Evolutionary conservation across 2,113 vertebrate genomes (phyloP).

Genomic region (Lagenorhynchus albirostris): DNA sequence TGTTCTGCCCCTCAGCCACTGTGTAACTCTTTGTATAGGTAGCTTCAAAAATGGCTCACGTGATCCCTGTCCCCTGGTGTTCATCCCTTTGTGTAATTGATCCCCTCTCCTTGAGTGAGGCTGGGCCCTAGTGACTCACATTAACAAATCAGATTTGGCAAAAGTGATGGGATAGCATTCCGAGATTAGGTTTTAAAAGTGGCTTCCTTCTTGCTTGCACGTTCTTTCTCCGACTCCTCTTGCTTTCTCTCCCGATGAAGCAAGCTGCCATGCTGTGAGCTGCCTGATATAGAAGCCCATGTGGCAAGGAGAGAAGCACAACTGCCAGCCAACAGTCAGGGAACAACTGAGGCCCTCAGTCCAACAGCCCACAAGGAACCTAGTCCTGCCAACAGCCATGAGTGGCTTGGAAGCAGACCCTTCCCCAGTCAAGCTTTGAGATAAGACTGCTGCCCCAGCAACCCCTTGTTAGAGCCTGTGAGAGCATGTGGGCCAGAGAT

Average conservation of each 20-base stretch:
- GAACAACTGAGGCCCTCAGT: not conserved
- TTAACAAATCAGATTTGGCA: not conserved
- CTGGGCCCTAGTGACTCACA: not conserved
- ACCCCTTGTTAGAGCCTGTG: not conserved
- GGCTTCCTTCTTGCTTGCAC: not conserved
- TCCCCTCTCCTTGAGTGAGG: not conserved
- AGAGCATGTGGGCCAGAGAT: not conserved
- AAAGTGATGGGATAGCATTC: not conserved
- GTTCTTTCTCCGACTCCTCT: not conserved
- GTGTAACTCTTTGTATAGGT: not conserved
- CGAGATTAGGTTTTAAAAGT: not conserved
- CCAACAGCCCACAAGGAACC: not conserved
- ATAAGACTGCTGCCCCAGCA: not conserved
- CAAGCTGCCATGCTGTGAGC: too few species aligned
- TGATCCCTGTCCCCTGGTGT: not conserved
- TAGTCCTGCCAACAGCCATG: not conserved
- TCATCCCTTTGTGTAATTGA: too few species aligned
- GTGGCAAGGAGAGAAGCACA: not conserved
- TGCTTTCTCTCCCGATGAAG: not conserved
- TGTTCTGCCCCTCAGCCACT: not conserved
- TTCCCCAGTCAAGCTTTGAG: not conserved
- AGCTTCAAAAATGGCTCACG: not conserved
- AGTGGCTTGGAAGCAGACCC: not conserved
- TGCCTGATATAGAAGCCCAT: accelerated
- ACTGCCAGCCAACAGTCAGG: not conserved